Conservation (phyloP, 2,113 vertebrate species). For the Amblyornis subalaris region DNA sequence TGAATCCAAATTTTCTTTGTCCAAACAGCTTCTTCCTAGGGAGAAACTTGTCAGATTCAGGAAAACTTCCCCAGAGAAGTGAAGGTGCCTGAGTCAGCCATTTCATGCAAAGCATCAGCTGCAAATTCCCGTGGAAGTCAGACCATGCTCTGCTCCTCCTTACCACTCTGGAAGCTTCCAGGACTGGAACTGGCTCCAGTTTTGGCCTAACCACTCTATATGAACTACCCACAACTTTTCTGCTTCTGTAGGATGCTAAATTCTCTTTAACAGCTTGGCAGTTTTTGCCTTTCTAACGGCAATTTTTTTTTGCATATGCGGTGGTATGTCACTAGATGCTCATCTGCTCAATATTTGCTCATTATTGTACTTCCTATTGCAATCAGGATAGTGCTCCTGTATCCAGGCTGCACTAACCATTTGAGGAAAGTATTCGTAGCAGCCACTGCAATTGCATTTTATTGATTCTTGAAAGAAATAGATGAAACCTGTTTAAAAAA, state of each 20-base stretch:
- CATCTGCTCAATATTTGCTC: neutral
- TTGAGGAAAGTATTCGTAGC: neutral
- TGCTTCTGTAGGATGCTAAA: neutral
- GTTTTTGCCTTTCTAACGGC: rapidly evolving
- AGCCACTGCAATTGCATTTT: constrained; percentile 14
- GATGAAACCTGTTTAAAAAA: constrained; percentile 37
- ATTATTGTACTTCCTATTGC: neutral
- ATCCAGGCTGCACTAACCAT: constrained; percentile 51
- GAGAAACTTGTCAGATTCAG: neutral
- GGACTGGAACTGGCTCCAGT: neutral
- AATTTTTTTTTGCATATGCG: neutral
- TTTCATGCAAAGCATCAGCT: neutral
- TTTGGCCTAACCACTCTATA: neutral
- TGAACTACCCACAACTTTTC: neutral
- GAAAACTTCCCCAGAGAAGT: neutral
- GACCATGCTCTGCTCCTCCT: neutral
- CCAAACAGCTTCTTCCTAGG: neutral
- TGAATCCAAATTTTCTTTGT: neutral
- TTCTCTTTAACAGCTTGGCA: neutral
- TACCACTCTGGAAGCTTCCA: neutral
- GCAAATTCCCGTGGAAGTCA: neutral
- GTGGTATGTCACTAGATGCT: neutral
- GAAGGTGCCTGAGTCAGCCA: neutral
- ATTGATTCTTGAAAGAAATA: constrained; percentile 67
- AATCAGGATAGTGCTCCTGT: constrained; percentile 1